These are phyloP conservation scores for Thalassarche chlororhynchos DNA, from an alignment of 2,113 vertebrate genomes.

Conservation along the genomic window DNA sequence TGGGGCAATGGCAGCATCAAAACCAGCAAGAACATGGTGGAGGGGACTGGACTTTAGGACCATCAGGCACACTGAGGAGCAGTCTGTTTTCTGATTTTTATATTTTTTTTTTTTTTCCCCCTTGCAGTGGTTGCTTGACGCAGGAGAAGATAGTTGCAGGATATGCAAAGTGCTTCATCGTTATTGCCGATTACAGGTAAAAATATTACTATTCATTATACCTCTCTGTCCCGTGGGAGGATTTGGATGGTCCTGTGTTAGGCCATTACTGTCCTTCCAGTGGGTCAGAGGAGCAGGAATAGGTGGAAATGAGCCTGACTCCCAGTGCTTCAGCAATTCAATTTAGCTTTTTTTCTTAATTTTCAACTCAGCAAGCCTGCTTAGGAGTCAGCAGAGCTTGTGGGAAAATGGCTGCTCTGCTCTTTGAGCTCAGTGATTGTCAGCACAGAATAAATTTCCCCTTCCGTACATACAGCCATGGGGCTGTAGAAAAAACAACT, in stretches of 20 bases:
- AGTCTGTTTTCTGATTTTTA: not conserved
- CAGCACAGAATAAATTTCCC: not conserved
- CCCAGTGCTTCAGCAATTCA: not conserved
- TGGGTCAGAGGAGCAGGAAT: not conserved
- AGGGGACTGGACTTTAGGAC: not conserved
- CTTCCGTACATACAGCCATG: not conserved
- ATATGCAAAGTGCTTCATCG: conserved; percentile 90
- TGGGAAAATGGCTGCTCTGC: not conserved
- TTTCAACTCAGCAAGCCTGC: not conserved
- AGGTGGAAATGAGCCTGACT: not conserved
- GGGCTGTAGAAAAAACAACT: not conserved
- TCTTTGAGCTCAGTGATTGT: not conserved
- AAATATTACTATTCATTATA: not conserved
- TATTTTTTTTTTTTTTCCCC: not conserved
- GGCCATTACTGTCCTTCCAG: not conserved
- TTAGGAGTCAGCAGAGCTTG: not conserved
- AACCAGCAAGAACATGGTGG: not conserved
- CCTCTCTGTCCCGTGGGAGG: not conserved
- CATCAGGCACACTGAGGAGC: not conserved
- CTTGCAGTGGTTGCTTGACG: conserved; percentile 89
- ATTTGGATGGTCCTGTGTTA: not conserved
- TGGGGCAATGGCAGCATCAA: not conserved
- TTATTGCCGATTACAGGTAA: conserved; percentile 97
- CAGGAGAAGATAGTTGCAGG: conserved; percentile 98
- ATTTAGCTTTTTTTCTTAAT: not conserved